Conservation (phyloP, 2,888 invertebrate genomes). For the Agrochola macilenta region DNA sequence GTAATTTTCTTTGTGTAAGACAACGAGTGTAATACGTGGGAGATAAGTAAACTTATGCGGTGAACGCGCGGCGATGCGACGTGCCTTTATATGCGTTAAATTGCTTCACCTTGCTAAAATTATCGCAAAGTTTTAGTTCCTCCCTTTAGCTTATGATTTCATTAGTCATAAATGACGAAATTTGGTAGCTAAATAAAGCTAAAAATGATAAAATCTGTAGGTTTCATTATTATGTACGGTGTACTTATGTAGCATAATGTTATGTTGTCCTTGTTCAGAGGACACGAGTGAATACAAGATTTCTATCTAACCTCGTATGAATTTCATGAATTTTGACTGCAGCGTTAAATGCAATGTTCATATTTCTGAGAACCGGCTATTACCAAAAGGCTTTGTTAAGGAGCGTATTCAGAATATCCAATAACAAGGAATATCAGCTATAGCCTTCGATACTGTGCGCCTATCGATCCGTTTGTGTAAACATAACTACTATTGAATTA, state of each 20-base stretch:
- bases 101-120: conserved; percentile 53
- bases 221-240: neutral
- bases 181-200: too few species aligned
- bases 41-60: conserved; percentile 70
- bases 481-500: conserved; percentile 56
- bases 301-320: conserved; percentile 15
- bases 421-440: conserved; percentile 44
- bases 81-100: conserved; percentile 56
- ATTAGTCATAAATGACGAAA: neutral
- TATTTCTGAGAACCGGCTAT: conserved; percentile 15
- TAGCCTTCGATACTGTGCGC: conserved; percentile 38
- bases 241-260: neutral
- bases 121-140: conserved; percentile 20
- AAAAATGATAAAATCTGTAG: neutral
- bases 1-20: conserved; percentile 73
- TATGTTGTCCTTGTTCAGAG: neutral
- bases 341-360: conserved; percentile 7
- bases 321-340: conserved; percentile 24
- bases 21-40: conserved; percentile 65
- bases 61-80: conserved; percentile 26
- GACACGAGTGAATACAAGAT: neutral
- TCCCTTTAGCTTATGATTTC: neutral
- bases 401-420: conserved; percentile 33
- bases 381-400: conserved; percentile 19
- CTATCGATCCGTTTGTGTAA: conserved; percentile 53